A percentile compares a stretch with the other conserved stretches of the same genome.
phyloP scores from a whole-genome alignment of 2,113 vertebrate species.

The Naja naja region DNA sequence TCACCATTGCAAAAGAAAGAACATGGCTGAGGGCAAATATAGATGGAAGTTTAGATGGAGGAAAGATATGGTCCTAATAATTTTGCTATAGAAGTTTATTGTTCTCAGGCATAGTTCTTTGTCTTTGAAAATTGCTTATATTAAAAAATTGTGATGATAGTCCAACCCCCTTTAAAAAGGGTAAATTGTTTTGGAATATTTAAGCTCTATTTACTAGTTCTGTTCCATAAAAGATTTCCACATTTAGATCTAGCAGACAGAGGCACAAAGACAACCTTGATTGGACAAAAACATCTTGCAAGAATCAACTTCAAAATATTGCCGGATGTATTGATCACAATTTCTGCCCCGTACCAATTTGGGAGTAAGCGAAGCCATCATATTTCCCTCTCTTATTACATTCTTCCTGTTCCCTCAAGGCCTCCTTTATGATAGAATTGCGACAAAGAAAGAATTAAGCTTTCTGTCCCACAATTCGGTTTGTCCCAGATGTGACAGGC shows the following conservation, averaged over 20 bases:
- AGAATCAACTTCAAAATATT: slow-evolving; percentile 31
- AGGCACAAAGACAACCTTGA: slow-evolving; percentile 37
- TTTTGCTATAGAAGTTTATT: slow-evolving; percentile 45
- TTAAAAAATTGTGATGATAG: slow-evolving; percentile 55
- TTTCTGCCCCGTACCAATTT: slow-evolving; percentile 32
- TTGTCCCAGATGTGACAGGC: slow-evolving; percentile 18
- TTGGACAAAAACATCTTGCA: slow-evolving; percentile 44
- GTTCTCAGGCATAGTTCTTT: slow-evolving; percentile 53
- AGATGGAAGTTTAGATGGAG: background rate
- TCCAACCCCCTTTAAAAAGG: slow-evolving; percentile 46
- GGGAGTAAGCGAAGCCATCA: background rate
- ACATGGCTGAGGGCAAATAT: background rate
- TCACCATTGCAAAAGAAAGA: slow-evolving; percentile 1
- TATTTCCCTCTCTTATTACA: background rate
- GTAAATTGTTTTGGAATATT: slow-evolving; percentile 58
- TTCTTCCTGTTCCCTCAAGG: slow-evolving; percentile 4
- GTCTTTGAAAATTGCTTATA: slow-evolving; percentile 58
- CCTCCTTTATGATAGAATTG: background rate
- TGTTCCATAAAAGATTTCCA: slow-evolving; percentile 44
- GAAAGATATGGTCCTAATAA: slow-evolving; percentile 33
- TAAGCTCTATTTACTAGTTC: background rate
- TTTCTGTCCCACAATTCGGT: slow-evolving; percentile 33
- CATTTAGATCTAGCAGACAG: slow-evolving; percentile 53
- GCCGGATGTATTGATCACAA: background rate
- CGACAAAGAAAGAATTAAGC: slow-evolving; percentile 42